Evolutionary conservation across 2,797 vertebrate genomes (phyloP), one percentile per base, ranked within the genome.

Genomic region (Diceros bicornis): DNA sequence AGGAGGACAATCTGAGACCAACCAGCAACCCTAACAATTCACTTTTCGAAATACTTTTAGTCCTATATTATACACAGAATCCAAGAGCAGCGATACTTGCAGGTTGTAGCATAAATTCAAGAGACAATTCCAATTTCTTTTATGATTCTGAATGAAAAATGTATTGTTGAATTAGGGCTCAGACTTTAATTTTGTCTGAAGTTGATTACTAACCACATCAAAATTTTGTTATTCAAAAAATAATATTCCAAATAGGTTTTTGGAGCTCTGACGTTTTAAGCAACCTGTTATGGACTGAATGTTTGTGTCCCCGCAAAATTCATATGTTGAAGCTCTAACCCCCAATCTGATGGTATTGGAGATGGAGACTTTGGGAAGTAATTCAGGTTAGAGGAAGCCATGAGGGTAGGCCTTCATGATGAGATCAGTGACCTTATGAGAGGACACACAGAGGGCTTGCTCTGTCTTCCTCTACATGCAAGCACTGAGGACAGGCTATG

Each of bases 1-100:
- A 99, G 98, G 96, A 98, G 97, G 98, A 97, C 97, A 97, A 97
- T 97, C 84, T 92, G 96, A 98, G 81, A 97, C 93, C 94, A 98
- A 90, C 94, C 95, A 85, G 84, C 95, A 98, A 96, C 84, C 97
- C 96, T 97, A 96, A 96, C 93, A 97, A 98, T 59, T 47, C 89
- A 82, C 41, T 94, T 64, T 92, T 77, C 37, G 84, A 94, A 91
- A 94, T 68, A n/a, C 69, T 66, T 78, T 47, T 32, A 44, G 41
- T 64, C 81, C 69, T 44, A 27, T 4, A 11, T 47, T 62, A 89
- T 10, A 77, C 1, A 87, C 14, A 44, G 85, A 81, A 44, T 41
- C 55, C 9, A 66, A 89, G 21, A 57, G 55, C 25, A 50, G 61
- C 14, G 74, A 10, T 41, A 72, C 47, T 44, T 68, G 21, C n/a